Conservation (phyloP, 2,113 vertebrate species). For the Uria lomvia region DNA sequence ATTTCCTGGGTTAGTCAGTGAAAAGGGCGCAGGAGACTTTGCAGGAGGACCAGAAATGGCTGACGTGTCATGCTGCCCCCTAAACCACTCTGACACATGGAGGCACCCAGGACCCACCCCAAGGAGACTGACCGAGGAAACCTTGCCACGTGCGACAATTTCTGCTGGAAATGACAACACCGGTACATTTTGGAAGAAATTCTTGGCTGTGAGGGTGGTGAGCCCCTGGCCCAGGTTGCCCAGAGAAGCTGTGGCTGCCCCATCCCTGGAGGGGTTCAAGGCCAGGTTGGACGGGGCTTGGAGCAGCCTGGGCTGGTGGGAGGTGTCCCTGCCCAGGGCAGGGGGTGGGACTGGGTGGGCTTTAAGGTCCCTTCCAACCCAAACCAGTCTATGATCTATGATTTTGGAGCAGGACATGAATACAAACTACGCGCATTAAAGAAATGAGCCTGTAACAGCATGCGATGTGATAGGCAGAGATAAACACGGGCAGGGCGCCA, state of each 20-base stretch:
- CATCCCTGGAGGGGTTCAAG: too few relatives aligned
- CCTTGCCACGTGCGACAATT: rapidly evolving
- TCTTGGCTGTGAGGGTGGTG: background rate
- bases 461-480: background rate
- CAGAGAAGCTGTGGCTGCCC: too few relatives aligned
- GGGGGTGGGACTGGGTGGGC: too few relatives aligned
- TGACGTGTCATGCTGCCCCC: background rate
- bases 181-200: background rate
- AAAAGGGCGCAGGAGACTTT: background rate
- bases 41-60: background rate
- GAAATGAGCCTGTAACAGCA: background rate
- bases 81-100: background rate
- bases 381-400: background rate
- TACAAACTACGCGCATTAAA: background rate
- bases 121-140: background rate
- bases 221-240: background rate
- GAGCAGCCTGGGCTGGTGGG: too few relatives aligned
- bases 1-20: background rate
- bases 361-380: background rate
- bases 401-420: background rate
- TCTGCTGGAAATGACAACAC: background rate
- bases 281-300: too few relatives aligned
- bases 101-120: background rate
- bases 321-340: too few relatives aligned
- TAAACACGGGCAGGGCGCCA: background rate